phyloP scores from a whole-genome alignment of 1,140 invertebrate species.

The Globodera ellingtonae region DNA sequence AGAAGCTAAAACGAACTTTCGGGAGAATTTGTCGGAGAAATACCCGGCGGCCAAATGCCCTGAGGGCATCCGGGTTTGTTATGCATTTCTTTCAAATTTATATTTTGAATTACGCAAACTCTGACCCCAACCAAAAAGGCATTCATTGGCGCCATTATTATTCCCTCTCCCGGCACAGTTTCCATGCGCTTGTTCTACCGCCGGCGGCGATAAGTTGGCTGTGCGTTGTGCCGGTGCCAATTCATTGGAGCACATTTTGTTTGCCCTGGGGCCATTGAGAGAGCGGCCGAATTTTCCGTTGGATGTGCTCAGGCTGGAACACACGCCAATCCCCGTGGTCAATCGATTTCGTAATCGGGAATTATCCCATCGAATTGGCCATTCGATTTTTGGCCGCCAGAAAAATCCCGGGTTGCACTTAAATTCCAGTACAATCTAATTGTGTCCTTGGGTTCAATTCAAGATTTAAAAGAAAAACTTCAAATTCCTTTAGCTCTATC shows the following conservation, averaged over 20 bases:
- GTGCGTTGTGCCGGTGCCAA: conserved; percentile 14
- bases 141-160: no score
- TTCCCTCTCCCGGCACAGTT: background rate
- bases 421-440: no score
- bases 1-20: background rate
- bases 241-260: conserved; percentile 23
- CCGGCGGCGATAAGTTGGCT: background rate
- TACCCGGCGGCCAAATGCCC: background rate
- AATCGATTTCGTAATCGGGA: background rate
- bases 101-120: background rate
- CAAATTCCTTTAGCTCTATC: conserved; percentile 7
- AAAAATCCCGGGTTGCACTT: no score
- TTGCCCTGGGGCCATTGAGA: background rate
- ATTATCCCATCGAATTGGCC: no score
- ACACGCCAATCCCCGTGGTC: conserved; percentile 20
- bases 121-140: background rate
- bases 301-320: conserved; percentile 10
- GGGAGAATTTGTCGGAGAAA: background rate
- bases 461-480: background rate
- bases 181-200: background rate
- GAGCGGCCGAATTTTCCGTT: background rate
- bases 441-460: background rate
- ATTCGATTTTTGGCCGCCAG: no score
- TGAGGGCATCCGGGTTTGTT: background rate
- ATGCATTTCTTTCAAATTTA: background rate